These are phyloP conservation scores for Tolypeutes matacus DNA, from an alignment of 2,797 vertebrate species.

Conservation along the genomic window DNA sequence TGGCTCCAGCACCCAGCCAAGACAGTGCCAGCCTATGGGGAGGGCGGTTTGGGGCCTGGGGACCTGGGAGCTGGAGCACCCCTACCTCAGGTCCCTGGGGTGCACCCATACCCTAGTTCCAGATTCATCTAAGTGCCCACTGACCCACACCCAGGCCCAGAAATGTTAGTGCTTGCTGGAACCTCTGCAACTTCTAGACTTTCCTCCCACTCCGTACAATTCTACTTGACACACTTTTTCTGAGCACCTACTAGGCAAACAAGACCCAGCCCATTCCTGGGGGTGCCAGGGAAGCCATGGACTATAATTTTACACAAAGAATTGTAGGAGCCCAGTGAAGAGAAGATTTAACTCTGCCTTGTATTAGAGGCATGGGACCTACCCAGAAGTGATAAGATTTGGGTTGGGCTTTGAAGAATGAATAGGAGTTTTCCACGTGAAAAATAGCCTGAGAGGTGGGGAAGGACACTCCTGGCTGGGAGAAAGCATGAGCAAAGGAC, in stretches of 20 bases:
- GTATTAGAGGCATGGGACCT: not conserved
- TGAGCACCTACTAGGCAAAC: not conserved
- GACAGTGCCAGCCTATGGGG: not conserved
- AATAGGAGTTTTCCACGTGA: constrained; percentile 44
- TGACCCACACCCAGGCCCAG: not conserved
- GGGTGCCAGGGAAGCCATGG: not conserved
- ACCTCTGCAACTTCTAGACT: not conserved
- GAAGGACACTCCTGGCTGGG: not conserved
- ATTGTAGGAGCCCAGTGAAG: not conserved
- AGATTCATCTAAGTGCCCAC: not conserved
- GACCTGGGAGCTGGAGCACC: not conserved
- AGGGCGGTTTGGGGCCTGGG: not conserved
- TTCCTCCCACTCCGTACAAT: not conserved
- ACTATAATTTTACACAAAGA: not conserved
- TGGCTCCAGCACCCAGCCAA: not conserved
- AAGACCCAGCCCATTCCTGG: not conserved
- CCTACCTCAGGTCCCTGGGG: not conserved
- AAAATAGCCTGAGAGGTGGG: not conserved
- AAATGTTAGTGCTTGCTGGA: not conserved
- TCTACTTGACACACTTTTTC: not conserved
- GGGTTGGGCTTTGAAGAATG: not conserved
- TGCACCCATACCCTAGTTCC: not conserved
- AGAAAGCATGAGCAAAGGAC: not conserved
- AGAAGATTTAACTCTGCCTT: not conserved
- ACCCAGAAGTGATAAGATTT: not conserved